These are phyloP conservation scores for Podocnemis expansa DNA, from an alignment of 2,113 vertebrate species.

Conservation along the genomic window DNA sequence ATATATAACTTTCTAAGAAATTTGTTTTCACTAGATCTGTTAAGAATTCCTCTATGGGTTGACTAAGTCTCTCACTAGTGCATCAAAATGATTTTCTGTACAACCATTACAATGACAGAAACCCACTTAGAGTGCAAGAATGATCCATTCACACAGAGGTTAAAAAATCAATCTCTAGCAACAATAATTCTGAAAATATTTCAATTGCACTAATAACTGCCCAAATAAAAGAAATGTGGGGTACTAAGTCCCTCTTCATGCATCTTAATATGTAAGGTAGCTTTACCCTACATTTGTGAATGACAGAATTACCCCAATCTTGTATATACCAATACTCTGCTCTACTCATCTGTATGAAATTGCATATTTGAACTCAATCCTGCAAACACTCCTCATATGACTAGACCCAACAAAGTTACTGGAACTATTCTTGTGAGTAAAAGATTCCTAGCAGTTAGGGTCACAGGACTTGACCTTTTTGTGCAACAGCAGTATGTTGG, in stretches of 20 bases:
- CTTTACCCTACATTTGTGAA: neutral
- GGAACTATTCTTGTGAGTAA: slow-evolving; percentile 17
- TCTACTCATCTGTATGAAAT: slow-evolving; percentile 27
- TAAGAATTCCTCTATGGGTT: neutral
- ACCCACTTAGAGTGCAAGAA: neutral
- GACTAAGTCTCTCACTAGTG: neutral
- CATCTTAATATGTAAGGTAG: neutral
- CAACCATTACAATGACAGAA: neutral
- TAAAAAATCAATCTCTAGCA: neutral
- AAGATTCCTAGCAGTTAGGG: neutral
- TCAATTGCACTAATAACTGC: neutral
- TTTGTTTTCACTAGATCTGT: neutral
- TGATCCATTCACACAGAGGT: neutral
- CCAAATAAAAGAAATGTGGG: neutral
- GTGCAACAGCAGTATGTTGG: neutral
- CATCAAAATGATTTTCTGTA: neutral
- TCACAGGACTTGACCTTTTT: neutral
- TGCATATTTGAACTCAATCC: neutral
- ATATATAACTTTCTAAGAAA: accelerated
- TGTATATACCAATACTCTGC: slow-evolving; percentile 29
- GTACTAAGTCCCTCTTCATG: neutral
- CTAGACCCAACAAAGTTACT: slow-evolving; percentile 21
- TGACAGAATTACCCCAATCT: neutral
- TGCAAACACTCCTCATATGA: slow-evolving; percentile 6
- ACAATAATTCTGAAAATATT: neutral